A percentile compares a stretch with the other conserved stretches of the same genome.
phyloP scores from a whole-genome alignment of 2,888 invertebrate species.

The Nyleta sp. region DNA sequence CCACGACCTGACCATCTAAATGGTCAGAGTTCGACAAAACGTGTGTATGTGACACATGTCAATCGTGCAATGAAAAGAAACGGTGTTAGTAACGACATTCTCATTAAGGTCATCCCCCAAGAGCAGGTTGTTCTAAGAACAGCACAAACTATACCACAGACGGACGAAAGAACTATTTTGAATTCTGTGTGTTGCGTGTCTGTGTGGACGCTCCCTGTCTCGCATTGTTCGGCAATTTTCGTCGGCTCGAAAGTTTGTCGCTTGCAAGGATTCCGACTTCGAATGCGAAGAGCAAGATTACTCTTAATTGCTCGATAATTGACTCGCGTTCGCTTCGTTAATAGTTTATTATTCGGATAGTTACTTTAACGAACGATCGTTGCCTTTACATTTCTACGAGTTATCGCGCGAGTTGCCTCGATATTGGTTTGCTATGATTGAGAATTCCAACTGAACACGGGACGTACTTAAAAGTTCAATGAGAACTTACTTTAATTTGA shows the following conservation, averaged over 20 bases:
- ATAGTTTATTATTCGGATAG: conserved; percentile 28
- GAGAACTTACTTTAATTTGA: background rate
- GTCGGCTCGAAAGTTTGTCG: conserved; percentile 15
- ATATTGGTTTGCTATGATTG: conserved; percentile 13
- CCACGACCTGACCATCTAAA: conserved; percentile 13
- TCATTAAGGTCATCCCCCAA: conserved; percentile 14
- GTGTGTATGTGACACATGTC: conserved; percentile 21
- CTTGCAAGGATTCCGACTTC: conserved; percentile 28
- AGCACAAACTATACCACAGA: conserved; percentile 54
- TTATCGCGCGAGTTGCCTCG: background rate
- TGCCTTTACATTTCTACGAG: conserved; percentile 1
- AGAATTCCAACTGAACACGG: conserved; percentile 1
- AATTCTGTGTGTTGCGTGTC: conserved; percentile 33
- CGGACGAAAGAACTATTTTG: conserved; percentile 29
- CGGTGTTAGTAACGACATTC: conserved; percentile 47
- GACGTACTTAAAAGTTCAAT: background rate
- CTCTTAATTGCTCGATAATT: conserved; percentile 35
- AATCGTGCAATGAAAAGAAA: conserved; percentile 58
- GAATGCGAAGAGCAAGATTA: conserved; percentile 24
- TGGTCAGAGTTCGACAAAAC: background rate
- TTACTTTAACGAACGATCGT: conserved; percentile 7
- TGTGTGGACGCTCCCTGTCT: conserved; percentile 22
- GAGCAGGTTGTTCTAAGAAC: conserved; percentile 45
- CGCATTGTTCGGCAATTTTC: conserved; percentile 14
- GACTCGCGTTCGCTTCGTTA: conserved; percentile 31